Evolutionary conservation across 1,140 invertebrate species (phyloP), one percentile per base, ranked within the genome.

Genomic region (Macrosteles quadrilineatus): DNA sequence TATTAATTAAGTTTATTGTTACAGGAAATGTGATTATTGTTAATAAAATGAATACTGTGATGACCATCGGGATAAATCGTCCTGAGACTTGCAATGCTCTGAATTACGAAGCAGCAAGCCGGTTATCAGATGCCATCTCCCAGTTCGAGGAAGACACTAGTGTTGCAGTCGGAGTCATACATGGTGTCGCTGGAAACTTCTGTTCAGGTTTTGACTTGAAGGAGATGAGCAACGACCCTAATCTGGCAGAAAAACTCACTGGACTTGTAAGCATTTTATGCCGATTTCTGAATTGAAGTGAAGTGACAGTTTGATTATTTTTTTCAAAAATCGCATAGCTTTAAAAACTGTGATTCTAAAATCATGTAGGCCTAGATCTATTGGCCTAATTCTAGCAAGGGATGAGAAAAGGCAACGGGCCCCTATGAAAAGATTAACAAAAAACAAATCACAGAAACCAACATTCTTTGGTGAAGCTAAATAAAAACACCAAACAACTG

Each of bases 131-230:
- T 63, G 92, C 93, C 0, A 86, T 97, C 50, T 81, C 88, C 72
- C 81, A 83, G 36, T 96, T 97, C 82, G 93, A 97, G 73, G 85
- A 87, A 67, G 91, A 96, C 78, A 76, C 86, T 0, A 79, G 32
- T 27, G 31, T 29, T 25, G 36, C 23, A 23, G 68, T 57, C 17
- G 45, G 29, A 53, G 47, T 68, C 17, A 32, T 68, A 23, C 47
- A 68, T 55, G 96, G 96, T 29, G 86, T 89, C 78, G 93, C 94
- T 50, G 95, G 95, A 3, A 92, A 90, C 73, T 97, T 98, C 80
- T 97, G 93, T 81, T 88, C 94, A 36, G 96, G 96, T n/a, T 73
- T 65, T 55, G 74, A 77, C 47, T 21, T 71, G 11, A 82, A 89
- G 69, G 88, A 91, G 76, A 81, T 92, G 69, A 36, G 69, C 19